Conservation (phyloP, 2,888 invertebrate genomes). For the Volucella zonaria region DNA sequence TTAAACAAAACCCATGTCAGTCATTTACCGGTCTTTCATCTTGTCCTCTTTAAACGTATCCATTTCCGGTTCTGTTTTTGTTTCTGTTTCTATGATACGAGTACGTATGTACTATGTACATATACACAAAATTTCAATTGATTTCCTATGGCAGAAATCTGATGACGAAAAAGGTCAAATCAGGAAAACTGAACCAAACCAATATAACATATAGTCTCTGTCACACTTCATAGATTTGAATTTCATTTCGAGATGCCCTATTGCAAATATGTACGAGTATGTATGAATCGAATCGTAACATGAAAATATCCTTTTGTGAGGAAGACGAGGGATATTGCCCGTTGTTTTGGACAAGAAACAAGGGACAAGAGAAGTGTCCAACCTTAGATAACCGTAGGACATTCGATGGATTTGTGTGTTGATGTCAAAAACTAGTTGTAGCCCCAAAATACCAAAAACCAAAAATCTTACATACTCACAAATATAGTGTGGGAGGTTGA, state of each 20-base stretch:
- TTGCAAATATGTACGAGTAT: slow-evolving; percentile 15
- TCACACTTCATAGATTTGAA: slow-evolving; percentile 45
- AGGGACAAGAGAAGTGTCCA: neutral
- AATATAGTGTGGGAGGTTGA: slow-evolving; percentile 53
- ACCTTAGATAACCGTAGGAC: slow-evolving; percentile 13
- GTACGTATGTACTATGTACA: slow-evolving; percentile 12
- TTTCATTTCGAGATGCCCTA: slow-evolving; percentile 21
- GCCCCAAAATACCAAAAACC: slow-evolving; percentile 5
- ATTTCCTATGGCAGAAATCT: slow-evolving; percentile 29
- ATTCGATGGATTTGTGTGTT: slow-evolving; percentile 24
- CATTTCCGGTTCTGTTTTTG: no score
- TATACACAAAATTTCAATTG: slow-evolving; percentile 29
- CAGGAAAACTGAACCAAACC: slow-evolving; percentile 3
- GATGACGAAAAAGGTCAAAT: slow-evolving; percentile 59
- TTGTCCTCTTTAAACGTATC: neutral
- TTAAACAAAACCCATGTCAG: slow-evolving; percentile 30
- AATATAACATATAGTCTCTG: slow-evolving; percentile 39
- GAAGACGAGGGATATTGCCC: neutral
- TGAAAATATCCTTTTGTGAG: slow-evolving; percentile 4
- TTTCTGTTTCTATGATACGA: no score
- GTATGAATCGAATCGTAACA: slow-evolving; percentile 1
- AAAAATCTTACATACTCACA: slow-evolving; percentile 20
- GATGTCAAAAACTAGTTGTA: slow-evolving; percentile 29
- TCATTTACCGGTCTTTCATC: slow-evolving; percentile 8
- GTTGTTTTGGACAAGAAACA: neutral